A percentile compares a stretch with the other conserved stretches of the same genome.
Evolutionary conservation across 2,113 vertebrate species (phyloP).

Genomic region (Peromyscus leucopus): DNA sequence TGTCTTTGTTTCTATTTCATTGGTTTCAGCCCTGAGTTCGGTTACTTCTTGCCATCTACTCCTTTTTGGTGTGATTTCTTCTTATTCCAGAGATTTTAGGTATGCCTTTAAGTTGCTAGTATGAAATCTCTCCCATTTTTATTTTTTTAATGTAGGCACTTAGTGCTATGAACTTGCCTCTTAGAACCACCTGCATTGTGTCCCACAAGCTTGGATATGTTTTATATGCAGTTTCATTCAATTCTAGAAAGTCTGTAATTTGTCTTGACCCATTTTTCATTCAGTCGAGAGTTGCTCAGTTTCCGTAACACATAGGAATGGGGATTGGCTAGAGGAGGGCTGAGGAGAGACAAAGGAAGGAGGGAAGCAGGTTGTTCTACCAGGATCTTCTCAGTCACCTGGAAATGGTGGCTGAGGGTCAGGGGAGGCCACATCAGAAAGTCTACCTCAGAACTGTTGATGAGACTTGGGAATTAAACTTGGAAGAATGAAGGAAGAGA

Average conservation of each 20-base stretch:
- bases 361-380: background rate
- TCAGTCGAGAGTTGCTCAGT: background rate
- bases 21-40: background rate
- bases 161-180: background rate
- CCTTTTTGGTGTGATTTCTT: background rate
- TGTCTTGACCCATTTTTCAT: background rate
- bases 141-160: background rate
- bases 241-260: background rate
- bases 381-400: background rate
- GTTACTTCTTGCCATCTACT: background rate
- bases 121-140: background rate
- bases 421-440: background rate
- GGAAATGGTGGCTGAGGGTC: background rate
- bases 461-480: background rate
- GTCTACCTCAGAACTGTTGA: background rate
- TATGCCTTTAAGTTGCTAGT: background rate
- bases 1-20: background rate
- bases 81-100: background rate
- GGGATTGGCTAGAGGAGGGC: background rate
- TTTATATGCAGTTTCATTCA: background rate
- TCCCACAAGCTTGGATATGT: background rate
- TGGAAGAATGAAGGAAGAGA: background rate
- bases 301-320: background rate
- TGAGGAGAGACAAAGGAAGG: background rate
- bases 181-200: background rate